Conservation (phyloP, 2,113 vertebrate genomes). For the Pteropus alecto region DNA sequence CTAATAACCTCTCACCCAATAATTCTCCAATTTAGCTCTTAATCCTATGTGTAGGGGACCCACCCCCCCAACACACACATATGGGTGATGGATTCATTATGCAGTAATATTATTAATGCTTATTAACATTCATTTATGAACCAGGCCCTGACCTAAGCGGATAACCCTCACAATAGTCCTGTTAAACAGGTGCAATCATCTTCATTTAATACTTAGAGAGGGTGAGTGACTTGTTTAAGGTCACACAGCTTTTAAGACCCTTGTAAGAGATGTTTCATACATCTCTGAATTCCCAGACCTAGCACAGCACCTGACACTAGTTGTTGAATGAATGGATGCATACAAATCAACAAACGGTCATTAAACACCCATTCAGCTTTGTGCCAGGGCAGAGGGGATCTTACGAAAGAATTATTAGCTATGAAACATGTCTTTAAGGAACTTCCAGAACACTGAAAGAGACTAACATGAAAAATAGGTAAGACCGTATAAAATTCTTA, state of each 20-base stretch:
- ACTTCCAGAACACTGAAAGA: neutral
- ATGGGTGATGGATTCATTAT: neutral
- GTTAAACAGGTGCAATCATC: neutral
- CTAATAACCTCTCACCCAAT: neutral
- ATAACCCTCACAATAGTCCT: neutral
- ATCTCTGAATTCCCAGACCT: neutral
- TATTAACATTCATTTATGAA: neutral
- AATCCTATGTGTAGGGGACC: neutral
- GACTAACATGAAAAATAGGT: neutral
- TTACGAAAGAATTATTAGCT: neutral
- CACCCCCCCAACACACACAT: accelerated
- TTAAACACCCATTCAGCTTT: neutral
- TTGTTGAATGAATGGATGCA: neutral
- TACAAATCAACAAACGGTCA: neutral
- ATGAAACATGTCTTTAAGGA: neutral
- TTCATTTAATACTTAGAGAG: neutral
- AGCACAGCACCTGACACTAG: neutral
- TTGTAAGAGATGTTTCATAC: neutral
- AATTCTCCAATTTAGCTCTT: neutral
- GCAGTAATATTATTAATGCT: neutral
- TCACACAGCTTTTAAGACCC: neutral
- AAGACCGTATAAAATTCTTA: neutral
- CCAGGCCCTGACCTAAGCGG: slow-evolving; percentile 14
- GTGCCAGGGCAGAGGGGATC: neutral
- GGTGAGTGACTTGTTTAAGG: neutral